Evolutionary conservation across 2,888 invertebrate species (phyloP), one percentile per base, ranked within the genome.

Genomic region (Apodemia zela): DNA sequence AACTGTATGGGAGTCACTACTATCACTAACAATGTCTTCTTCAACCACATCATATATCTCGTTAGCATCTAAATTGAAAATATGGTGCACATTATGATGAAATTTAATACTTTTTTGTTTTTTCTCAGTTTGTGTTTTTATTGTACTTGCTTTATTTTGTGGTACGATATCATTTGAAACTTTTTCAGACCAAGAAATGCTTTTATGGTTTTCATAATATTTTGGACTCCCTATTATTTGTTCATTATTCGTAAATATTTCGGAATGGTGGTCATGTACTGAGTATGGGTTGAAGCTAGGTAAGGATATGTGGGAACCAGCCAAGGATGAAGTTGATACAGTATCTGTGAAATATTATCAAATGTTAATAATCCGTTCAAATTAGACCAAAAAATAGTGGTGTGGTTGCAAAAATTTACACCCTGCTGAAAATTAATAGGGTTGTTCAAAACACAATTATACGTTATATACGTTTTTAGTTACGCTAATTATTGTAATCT

Each of bases 301-400:
- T 29, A 57, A 57, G n/a, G 57, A 57, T 29, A 57, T 8, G 7
- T 57, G 57, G 15, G 57, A 57, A 15, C 57, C 57, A 3, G 57
- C 29, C 25, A 29, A 29, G 3, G 57, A 57, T 29, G 57, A 6
- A 29, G 15, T 57, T 15, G 57, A 57, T 29, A 13, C 21, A 57
- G 25, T 57, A 6, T 57, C 57, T 57, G 57, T 15, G 29, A 57
- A 29, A 25, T 8, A 17, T 42, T 13, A 42, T 42, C 1, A 15
- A 15, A 42, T 42, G 13, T 38, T 13, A 38, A 38, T n/a, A n/a
- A n/a, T n/a, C n/a, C n/a, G n/a, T n/a, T n/a, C n/a, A n/a, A n/a
- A n/a, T n/a, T n/a, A n/a, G n/a, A n/a, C n/a, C n/a, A n/a, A n/a
- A n/a, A n/a, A n/a, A n/a, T n/a, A n/a, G n/a, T n/a, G n/a, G n/a